A percentile compares a stretch with the other conserved stretches of the same genome.
Conservation (phyloP, 2,113 vertebrate genomes). For the Heterochromis multidens region DNA sequence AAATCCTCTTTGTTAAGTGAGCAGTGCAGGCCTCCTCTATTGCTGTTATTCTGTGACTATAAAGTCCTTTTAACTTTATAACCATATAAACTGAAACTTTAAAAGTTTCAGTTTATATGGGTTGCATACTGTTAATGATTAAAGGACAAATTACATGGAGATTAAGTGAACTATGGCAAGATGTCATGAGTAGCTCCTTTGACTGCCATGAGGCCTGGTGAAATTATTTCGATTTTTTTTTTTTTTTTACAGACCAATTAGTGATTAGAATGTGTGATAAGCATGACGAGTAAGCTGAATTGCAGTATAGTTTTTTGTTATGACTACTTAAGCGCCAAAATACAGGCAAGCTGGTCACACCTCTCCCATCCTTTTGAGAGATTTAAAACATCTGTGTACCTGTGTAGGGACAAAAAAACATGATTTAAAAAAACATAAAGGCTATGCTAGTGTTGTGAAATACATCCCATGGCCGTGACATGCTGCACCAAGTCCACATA, state of each 20-base stretch:
- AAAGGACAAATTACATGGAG: neutral
- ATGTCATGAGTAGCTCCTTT: neutral
- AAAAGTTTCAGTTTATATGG: neutral
- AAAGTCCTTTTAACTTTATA: neutral
- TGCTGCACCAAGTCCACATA: neutral
- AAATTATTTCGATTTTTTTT: neutral
- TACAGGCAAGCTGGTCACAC: neutral
- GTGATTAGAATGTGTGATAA: neutral
- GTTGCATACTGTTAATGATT: conserved; percentile 38
- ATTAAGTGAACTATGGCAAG: neutral
- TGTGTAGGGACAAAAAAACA: neutral
- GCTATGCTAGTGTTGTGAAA: neutral
- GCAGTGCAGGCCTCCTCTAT: neutral
- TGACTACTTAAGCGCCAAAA: neutral
- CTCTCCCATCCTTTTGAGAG: neutral
- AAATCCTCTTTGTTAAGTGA: neutral
- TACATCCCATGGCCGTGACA: neutral
- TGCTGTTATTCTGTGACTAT: neutral
- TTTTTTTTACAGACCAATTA: neutral
- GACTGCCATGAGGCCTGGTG: too few relatives aligned
- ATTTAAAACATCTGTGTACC: neutral
- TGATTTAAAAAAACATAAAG: neutral
- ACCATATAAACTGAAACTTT: too few relatives aligned
- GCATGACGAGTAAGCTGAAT: neutral
- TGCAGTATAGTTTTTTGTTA: neutral